phyloP scores from a whole-genome alignment of 2,113 vertebrate genomes.

The Dicerorhinus sumatrensis region DNA sequence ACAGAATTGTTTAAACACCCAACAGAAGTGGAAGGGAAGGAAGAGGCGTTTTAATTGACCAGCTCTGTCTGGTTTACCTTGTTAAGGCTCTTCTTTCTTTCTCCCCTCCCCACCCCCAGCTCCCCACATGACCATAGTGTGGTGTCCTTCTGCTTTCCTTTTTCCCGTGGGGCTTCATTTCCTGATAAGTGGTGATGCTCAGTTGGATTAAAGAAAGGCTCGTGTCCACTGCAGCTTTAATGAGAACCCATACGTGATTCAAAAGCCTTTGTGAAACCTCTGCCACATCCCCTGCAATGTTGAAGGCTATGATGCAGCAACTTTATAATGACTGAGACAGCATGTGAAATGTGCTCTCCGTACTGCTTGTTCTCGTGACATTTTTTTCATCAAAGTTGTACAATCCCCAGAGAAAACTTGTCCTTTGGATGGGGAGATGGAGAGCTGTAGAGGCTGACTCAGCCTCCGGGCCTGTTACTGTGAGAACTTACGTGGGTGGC shows the following conservation, averaged over 20 bases:
- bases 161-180: not conserved
- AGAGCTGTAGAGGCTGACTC: slow-evolving; percentile 59
- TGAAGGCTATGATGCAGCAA: slow-evolving; percentile 44
- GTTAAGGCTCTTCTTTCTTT: not conserved
- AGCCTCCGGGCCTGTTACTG: slow-evolving; percentile 43
- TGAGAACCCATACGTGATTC: slow-evolving; percentile 1
- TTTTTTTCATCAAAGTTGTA: slow-evolving; percentile 48
- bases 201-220: slow-evolving; percentile 28
- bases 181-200: not conserved
- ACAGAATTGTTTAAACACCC: not conserved
- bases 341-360: slow-evolving; percentile 47
- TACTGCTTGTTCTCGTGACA: slow-evolving; percentile 12
- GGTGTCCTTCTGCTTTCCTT: not conserved
- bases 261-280: slow-evolving; percentile 10
- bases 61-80: not conserved
- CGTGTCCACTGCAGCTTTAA: not conserved
- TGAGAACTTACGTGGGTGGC: slow-evolving; percentile 51
- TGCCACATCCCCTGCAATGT: not conserved
- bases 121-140: not conserved
- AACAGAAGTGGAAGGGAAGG: not conserved
- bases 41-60: not conserved
- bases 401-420: slow-evolving; percentile 59
- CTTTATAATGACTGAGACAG: slow-evolving; percentile 43
- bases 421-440: slow-evolving; percentile 37
- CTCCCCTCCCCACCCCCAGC: not conserved